A percentile compares a stretch with the other conserved stretches of the same genome.
Conservation (phyloP, 2,113 vertebrate species). For the Suncus etruscus region DNA sequence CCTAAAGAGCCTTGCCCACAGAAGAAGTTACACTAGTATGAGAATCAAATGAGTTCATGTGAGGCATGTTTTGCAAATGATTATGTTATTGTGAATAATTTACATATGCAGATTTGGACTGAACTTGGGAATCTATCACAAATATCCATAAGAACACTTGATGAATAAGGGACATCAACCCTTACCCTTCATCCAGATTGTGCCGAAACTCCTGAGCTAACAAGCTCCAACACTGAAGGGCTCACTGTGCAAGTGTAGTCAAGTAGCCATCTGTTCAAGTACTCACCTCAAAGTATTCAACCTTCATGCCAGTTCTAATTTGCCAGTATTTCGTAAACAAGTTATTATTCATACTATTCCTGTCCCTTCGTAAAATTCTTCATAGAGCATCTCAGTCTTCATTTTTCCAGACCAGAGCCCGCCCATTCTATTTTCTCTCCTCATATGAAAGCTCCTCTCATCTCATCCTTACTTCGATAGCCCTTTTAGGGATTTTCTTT, state of each 20-base stretch:
- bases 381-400: not conserved
- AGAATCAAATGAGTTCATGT: not conserved
- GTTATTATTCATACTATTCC: constrained; percentile 66
- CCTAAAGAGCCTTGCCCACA: not conserved
- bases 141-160: not conserved
- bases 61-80: not conserved
- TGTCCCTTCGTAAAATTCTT: constrained; percentile 56
- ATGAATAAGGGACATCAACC: not conserved
- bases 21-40: not conserved
- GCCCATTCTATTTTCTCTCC: constrained; percentile 36
- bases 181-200: not conserved
- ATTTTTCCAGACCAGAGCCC: constrained; percentile 44
- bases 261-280: constrained; percentile 59
- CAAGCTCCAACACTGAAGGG: not conserved
- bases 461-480: constrained; percentile 24
- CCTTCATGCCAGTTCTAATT: constrained; percentile 50
- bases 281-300: constrained; percentile 58
- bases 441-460: constrained; percentile 51
- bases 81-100: not conserved
- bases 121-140: not conserved
- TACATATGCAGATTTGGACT: not conserved
- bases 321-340: constrained; percentile 51
- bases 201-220: not conserved
- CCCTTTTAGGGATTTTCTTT: constrained; percentile 47
- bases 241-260: not conserved